Base-by-base conservation (phyloP, 2,797 vertebrate species). In the Tenualosa thibaudeaui region DNA sequence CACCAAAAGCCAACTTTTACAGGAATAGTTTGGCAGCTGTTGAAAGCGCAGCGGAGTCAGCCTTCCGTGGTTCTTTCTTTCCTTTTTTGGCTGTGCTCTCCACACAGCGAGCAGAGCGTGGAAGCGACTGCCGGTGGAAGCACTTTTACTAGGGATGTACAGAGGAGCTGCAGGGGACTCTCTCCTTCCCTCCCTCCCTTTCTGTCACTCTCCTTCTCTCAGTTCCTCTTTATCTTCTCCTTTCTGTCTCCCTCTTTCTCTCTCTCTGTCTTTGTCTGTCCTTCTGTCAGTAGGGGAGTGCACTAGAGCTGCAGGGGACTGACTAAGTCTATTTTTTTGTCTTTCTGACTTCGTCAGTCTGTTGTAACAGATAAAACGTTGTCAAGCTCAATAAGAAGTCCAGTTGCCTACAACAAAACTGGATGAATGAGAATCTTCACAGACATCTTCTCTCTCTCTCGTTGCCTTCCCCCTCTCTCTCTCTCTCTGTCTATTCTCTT, bases 71-170 rank as follows among this genome's bases (percentile, higher is more conserved):
- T 85, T 13, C 89, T 91, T 94, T 94, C 86, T 92, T 94, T 94
- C 95, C 95, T 95, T 95, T 95, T 95, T 95, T 95, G 95, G 95
- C 93, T 87, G 91, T 94, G 94, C 93, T 94, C 88, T 91, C 56
- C 12, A 83, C 84, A 85, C 65, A 78, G 37, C 40, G 31, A 5
- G 68, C 7, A 7, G 17, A 5, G 60, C 60, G 62, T 9, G n/a
- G 62, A 10, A 31, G n/a, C 62, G 62, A 65, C 5, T 8, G 71
- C 71, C 5, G 71, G 40, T 78, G 37, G 71, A 78, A 43, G 15
- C 71, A 78, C 71, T 78, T 46, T 78, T 43, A 46, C 71, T 40
- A 22, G 4, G 4, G 37, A 0, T 78, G 71, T 22, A 78, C 19
- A 5, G 19, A 78, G 5, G 7, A 78, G 71, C 71, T 8, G 71